Conservation (phyloP, 2,797 vertebrate genomes). For the Poeciliopsis paucimaculata region DNA sequence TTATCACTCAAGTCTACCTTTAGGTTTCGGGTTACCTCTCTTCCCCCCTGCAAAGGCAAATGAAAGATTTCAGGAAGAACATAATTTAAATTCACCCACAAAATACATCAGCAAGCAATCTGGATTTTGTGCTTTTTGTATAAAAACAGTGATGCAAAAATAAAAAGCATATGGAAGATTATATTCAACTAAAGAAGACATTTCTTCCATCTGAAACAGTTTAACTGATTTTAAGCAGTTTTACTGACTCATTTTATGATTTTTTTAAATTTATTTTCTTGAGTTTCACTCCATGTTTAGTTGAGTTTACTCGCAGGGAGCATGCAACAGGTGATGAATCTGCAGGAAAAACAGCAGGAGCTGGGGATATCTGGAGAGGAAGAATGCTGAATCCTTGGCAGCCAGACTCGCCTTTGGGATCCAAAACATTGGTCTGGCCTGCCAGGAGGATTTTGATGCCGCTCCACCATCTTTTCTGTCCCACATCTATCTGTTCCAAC, state of each 20-base stretch:
- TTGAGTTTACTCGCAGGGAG: slow-evolving; percentile 35
- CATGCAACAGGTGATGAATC: slow-evolving; percentile 50
- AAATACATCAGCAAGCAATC: neutral
- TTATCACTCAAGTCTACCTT: too few species aligned
- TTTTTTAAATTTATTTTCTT: too few species aligned
- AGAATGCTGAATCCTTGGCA: slow-evolving; percentile 54
- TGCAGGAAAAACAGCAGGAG: slow-evolving; percentile 30
- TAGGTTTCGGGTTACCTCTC: too few species aligned
- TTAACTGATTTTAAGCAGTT: neutral
- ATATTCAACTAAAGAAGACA: neutral
- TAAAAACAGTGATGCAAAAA: neutral
- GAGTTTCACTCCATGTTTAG: neutral
- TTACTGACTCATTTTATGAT: neutral
- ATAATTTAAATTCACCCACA: neutral
- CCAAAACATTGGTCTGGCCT: slow-evolving; percentile 41
- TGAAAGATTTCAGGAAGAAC: neutral
- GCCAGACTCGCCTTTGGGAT: slow-evolving; percentile 14
- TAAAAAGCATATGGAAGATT: neutral
- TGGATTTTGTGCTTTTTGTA: neutral
- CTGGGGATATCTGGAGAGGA: slow-evolving; percentile 12
- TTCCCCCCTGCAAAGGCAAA: neutral
- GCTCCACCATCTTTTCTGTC: slow-evolving; percentile 46
- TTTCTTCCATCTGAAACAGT: neutral
- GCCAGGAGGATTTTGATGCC: slow-evolving; percentile 37
- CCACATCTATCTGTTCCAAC: slow-evolving; percentile 55